Evolutionary conservation across 2,888 invertebrate species (phyloP).

Genomic region (Dicranocentrus wangi): DNA sequence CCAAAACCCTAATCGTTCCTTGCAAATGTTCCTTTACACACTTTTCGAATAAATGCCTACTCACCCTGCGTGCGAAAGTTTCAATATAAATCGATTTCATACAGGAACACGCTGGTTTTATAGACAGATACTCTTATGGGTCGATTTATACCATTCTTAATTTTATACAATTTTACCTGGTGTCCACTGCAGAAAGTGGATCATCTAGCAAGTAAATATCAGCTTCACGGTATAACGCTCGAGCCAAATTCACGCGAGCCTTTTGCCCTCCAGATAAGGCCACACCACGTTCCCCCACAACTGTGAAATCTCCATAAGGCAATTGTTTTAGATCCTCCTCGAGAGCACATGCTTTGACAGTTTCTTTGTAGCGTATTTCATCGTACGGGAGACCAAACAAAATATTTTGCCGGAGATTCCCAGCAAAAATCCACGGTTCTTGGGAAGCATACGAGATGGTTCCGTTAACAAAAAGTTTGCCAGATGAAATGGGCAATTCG

Average conservation of each 20-base stretch:
- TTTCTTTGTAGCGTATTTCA: conserved; percentile 74
- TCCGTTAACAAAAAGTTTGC: conserved; percentile 63
- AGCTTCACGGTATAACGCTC: conserved; percentile 85
- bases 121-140: too few species aligned
- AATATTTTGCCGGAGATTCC: conserved; percentile 77
- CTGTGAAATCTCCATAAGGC: conserved; percentile 76
- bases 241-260: conserved; percentile 76
- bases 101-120: too few species aligned
- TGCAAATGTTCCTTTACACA: conserved; percentile 82
- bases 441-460: conserved; percentile 68
- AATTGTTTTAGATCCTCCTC: conserved; percentile 76
- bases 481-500: conserved; percentile 66
- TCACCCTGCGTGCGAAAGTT: too few species aligned
- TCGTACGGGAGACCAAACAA: conserved; percentile 73
- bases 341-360: conserved; percentile 76
- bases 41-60: conserved; percentile 89
- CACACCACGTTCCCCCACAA: conserved; percentile 78
- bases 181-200: conserved; percentile 80
- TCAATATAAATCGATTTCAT: too few species aligned
- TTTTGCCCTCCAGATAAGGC: conserved; percentile 77
- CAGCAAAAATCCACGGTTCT: conserved; percentile 75
- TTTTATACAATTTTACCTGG: too few species aligned
- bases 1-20: conserved; percentile 83
- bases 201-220: conserved; percentile 92
- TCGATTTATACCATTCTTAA: too few species aligned